Conservation (phyloP, 2,113 vertebrate species). For the Gymnarchus niloticus region DNA sequence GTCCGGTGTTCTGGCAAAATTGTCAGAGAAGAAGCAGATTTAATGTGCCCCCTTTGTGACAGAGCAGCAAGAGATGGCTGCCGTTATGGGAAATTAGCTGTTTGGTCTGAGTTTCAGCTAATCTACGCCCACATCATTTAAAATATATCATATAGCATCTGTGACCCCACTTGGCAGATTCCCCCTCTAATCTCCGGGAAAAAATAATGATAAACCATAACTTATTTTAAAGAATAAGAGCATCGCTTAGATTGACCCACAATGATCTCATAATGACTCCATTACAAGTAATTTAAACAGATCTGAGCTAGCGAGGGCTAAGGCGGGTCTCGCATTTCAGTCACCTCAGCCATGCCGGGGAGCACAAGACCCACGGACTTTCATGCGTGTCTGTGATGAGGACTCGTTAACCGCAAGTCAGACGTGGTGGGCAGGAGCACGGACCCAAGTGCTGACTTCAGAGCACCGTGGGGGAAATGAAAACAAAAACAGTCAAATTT, state of each 20-base stretch:
- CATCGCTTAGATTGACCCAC: not conserved
- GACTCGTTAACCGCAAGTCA: not conserved
- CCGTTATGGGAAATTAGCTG: too few relatives aligned
- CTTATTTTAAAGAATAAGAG: not conserved
- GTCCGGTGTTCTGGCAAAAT: not conserved
- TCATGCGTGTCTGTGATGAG: not conserved
- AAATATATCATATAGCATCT: not conserved
- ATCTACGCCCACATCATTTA: not conserved
- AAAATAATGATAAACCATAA: not conserved
- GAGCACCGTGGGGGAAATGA: not conserved
- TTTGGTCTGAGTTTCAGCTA: too few relatives aligned
- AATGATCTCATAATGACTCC: not conserved
- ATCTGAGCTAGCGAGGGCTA: not conserved
- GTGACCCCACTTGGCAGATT: not conserved
- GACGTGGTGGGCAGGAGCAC: not conserved
- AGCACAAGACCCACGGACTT: not conserved
- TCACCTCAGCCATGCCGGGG: not conserved
- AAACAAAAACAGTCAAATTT: constrained; percentile 9
- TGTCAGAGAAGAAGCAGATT: not conserved
- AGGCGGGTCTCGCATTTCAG: not conserved
- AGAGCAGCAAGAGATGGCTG: not conserved
- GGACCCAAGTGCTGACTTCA: not conserved
- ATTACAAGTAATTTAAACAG: not conserved
- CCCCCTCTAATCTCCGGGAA: not conserved
- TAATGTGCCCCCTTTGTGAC: not conserved